Evolutionary conservation across 2,888 invertebrate genomes (phyloP), one percentile per base, ranked within the genome.

Genomic region (Dendrolimus houi): DNA sequence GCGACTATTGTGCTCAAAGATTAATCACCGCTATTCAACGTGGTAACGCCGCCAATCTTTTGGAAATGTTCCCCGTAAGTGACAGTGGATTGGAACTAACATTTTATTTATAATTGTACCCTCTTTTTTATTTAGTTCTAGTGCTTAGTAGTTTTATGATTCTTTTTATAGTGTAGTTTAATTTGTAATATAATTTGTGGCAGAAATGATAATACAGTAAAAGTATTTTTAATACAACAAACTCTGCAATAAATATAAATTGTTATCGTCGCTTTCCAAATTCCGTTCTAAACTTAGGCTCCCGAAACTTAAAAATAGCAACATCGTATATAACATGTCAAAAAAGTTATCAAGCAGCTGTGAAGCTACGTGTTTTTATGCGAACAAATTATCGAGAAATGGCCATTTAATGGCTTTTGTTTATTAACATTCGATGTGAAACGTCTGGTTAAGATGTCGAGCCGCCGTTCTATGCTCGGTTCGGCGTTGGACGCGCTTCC

Each of bases 401-500:
- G 77, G 67, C 67, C 67, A 67, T 72, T 63, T 79, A 70, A 71
- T 70, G 60, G 47, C 59, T 59, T 65, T 60, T 65, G 62, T 66
- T 64, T 64, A 74, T 67, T 60, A 66, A 67, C 71, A 75, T 65
- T 83, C 79, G 74, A 85, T 86, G 85, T 84, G 75, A 81, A 77
- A 74, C 76, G 69, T 65, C 72, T 71, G 72, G 67, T 64, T 63
- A 75, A 70, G 55, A 90, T 90, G 89, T 87, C 89, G 81, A 87
- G 87, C 79, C 88, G 89, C 71, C 88, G 89, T 79, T 87, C 88
- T 68, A 80, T 89, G 74, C 85, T 88, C 73, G 87, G 88, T 74
- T 83, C 88, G 76, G 84, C 88, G 67, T 91, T 93, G 86, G 94
- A 94, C 78, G 87, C 93, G 70, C 81, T 94, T 71, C 92, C 93